phyloP scores from a whole-genome alignment of 2,797 vertebrate species.

The Oreochromis mossambicus region DNA sequence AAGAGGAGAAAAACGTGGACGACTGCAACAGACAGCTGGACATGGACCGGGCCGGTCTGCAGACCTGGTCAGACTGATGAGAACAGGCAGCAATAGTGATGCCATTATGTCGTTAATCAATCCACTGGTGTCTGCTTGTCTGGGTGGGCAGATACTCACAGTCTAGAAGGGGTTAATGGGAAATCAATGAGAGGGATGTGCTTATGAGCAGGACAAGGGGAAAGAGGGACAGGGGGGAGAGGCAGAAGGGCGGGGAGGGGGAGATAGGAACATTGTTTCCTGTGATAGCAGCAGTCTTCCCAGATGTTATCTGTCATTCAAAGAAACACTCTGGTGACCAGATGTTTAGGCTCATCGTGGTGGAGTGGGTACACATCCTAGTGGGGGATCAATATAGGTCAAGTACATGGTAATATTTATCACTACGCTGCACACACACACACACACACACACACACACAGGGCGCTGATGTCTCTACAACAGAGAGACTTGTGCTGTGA shows the following conservation, averaged over 20 bases:
- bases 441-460: neutral
- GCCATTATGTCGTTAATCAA: constrained; percentile 71
- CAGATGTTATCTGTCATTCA: constrained; percentile 85
- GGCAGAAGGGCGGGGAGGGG: constrained; percentile 40
- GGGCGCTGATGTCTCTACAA: constrained; percentile 21
- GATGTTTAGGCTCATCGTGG: constrained; percentile 73
- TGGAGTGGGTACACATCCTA: constrained; percentile 49
- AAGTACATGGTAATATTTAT: constrained; percentile 68
- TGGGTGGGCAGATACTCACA: constrained; percentile 67
- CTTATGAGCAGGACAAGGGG: constrained; percentile 68
- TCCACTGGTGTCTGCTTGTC: constrained; percentile 69
- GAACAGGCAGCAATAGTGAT: constrained; percentile 57
- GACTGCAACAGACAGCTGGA: neutral
- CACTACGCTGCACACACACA: neutral
- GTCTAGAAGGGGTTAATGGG: constrained; percentile 79
- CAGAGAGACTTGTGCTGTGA: neutral
- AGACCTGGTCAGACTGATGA: constrained; percentile 47
- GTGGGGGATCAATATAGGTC: constrained; percentile 68
- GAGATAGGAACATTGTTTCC: constrained; percentile 76
- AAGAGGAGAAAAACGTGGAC: neutral
- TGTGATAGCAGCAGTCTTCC: constrained; percentile 81
- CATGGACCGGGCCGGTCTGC: constrained; percentile 5
- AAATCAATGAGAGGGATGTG: constrained; percentile 79
- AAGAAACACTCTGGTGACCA: constrained; percentile 73
- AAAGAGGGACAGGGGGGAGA: constrained; percentile 39